phyloP scores from a whole-genome alignment of 1,140 invertebrate genomes.

The Psilanteris sp. region DNA sequence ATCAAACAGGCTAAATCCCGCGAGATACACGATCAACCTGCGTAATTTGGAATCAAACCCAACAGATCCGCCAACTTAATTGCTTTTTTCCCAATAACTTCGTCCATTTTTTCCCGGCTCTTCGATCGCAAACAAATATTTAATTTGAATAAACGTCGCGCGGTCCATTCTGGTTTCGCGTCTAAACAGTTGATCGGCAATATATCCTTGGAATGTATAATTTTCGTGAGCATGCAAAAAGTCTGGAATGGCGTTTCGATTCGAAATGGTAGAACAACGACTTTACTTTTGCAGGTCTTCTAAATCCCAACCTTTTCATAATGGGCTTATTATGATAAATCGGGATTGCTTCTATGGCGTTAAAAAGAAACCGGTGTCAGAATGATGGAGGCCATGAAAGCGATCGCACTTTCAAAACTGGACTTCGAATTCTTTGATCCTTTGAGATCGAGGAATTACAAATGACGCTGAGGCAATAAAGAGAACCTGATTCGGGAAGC shows the following conservation, averaged over 20 bases:
- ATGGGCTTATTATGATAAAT: constrained; percentile 63
- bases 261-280: constrained; percentile 40
- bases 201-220: constrained; percentile 52
- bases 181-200: constrained; percentile 32
- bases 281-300: constrained; percentile 45
- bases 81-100: too few species aligned
- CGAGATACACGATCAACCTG: too few species aligned
- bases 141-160: not conserved
- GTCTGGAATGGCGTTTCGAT: constrained; percentile 44
- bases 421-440: constrained; percentile 55
- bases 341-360: constrained; percentile 52
- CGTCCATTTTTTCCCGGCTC: too few species aligned
- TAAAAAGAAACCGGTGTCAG: constrained; percentile 60
- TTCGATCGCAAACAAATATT: constrained; percentile 1
- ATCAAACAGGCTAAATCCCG: too few species aligned
- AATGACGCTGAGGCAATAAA: constrained; percentile 69
- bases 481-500: constrained; percentile 74
- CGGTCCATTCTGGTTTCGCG: not conserved
- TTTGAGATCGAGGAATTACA: constrained; percentile 67
- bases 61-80: too few species aligned
- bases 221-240: constrained; percentile 42
- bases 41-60: too few species aligned
- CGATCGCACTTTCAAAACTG: constrained; percentile 60
- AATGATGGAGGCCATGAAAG: constrained; percentile 60
- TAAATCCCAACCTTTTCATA: constrained; percentile 52